Evolutionary conservation across 2,888 invertebrate species (phyloP).

Genomic region (Trissoscelio sp.): DNA sequence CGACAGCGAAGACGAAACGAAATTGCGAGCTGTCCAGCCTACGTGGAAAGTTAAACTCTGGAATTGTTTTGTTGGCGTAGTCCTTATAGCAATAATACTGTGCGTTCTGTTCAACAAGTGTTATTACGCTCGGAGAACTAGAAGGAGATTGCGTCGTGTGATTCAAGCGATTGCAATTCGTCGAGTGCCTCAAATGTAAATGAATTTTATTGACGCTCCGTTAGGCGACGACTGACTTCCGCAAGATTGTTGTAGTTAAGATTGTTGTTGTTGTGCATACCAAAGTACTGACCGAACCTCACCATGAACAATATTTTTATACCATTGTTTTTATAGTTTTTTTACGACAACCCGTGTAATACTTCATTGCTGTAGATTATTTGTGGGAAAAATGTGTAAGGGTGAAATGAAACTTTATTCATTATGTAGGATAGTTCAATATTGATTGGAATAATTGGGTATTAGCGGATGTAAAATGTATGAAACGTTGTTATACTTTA

Average conservation of each 20-base stretch:
- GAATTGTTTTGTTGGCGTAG: constrained; percentile 74
- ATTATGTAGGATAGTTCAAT: too few species aligned
- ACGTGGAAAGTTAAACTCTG: constrained; percentile 72
- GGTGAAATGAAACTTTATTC: too few species aligned
- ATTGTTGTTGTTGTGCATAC: constrained; percentile 46
- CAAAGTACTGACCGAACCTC: constrained; percentile 54
- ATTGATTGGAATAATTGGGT: too few species aligned
- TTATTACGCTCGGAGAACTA: constrained; percentile 77
- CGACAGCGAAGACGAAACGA: constrained; percentile 7
- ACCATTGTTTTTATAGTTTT: constrained; percentile 20
- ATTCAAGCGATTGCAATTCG: constrained; percentile 81
- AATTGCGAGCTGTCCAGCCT: neutral
- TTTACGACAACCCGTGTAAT: too few species aligned
- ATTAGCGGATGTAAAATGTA: too few species aligned
- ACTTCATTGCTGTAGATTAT: neutral
- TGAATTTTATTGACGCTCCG: neutral
- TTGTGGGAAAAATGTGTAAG: too few species aligned
- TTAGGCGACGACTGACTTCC: neutral
- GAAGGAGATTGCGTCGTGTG: constrained; percentile 81
- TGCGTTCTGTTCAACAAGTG: constrained; percentile 77
- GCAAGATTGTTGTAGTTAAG: constrained; percentile 16
- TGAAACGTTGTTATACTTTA: too few species aligned
- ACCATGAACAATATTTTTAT: constrained; percentile 45
- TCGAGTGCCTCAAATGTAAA: constrained; percentile 81
- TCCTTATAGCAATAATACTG: constrained; percentile 70